Percentiles rank a stretch among this genome's conserved stretches.
phyloP scores from a whole-genome alignment of 1,140 invertebrate genomes.

The Lepidurus arcticus region DNA sequence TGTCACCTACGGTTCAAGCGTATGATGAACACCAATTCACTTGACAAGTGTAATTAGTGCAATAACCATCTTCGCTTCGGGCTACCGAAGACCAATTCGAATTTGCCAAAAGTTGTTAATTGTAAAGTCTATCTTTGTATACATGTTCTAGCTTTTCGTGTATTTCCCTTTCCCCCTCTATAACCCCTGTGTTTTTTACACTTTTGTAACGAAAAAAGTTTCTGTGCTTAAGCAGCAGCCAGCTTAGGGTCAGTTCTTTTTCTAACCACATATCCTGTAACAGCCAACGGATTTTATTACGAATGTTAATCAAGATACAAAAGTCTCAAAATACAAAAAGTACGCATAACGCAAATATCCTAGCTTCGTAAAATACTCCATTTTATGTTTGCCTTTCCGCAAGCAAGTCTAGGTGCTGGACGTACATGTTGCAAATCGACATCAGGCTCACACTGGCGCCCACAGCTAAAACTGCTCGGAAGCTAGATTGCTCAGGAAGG shows the following conservation, averaged over 20 bases:
- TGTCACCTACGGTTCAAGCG: not conserved
- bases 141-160: not conserved
- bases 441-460: conserved; percentile 55
- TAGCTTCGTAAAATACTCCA: not conserved
- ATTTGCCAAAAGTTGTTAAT: not conserved
- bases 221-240: not conserved
- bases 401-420: conserved; percentile 36
- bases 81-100: not conserved
- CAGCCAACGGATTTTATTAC: not conserved
- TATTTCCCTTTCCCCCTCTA: not conserved
- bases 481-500: conserved; percentile 55
- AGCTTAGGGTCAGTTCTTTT: not conserved
- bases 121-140: not conserved
- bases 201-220: not conserved
- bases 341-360: not conserved
- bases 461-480: conserved; percentile 56
- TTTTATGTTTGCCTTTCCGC: not conserved
- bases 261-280: not conserved
- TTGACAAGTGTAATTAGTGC: not conserved
- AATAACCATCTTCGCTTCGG: not conserved
- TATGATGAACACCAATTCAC: not conserved
- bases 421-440: conserved; percentile 55
- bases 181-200: not conserved
- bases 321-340: not conserved
- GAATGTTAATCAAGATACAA: not conserved